A percentile compares a stretch with the other conserved stretches of the same genome.
Conservation (phyloP, 2,888 invertebrate species). For the Teleiodes luculella region DNA sequence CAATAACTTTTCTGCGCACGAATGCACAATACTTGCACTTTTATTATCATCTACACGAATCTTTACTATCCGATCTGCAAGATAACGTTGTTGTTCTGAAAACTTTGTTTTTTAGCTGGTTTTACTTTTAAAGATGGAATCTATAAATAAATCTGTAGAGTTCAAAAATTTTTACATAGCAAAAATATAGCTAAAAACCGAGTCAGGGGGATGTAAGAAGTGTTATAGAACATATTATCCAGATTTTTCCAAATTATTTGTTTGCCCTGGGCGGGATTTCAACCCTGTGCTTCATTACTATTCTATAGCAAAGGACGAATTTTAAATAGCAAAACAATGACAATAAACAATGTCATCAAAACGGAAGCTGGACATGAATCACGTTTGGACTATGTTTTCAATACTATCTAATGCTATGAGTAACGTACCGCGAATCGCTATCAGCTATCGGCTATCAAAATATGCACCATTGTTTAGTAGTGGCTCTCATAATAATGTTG, state of each 20-base stretch:
- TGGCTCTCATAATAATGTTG: background rate
- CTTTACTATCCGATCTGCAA: background rate
- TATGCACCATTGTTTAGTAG: conserved; percentile 9
- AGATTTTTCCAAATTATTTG: too few species aligned
- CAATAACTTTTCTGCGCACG: background rate
- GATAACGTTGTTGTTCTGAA: background rate
- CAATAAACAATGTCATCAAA: background rate
- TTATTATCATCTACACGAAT: background rate
- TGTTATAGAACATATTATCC: too few species aligned
- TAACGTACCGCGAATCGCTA: conserved; percentile 13
- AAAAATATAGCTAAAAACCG: too few species aligned
- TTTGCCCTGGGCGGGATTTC: too few species aligned
- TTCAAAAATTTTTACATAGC: too few species aligned
- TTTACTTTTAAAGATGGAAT: background rate
- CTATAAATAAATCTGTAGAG: too few species aligned
- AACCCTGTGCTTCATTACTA: too few species aligned
- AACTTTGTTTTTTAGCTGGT: background rate
- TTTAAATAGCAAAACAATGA: background rate
- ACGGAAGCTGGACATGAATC: conserved; percentile 18
- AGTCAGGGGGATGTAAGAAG: too few species aligned
- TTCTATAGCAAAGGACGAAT: too few species aligned
- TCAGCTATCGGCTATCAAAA: conserved; percentile 12
- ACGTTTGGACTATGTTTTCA: conserved; percentile 18
- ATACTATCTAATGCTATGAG: conserved; percentile 18
- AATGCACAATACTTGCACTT: background rate